Evolutionary conservation across 2,888 invertebrate species (phyloP), one percentile per base, ranked within the genome.

Genomic region (Ramazzottius varieornatus): DNA sequence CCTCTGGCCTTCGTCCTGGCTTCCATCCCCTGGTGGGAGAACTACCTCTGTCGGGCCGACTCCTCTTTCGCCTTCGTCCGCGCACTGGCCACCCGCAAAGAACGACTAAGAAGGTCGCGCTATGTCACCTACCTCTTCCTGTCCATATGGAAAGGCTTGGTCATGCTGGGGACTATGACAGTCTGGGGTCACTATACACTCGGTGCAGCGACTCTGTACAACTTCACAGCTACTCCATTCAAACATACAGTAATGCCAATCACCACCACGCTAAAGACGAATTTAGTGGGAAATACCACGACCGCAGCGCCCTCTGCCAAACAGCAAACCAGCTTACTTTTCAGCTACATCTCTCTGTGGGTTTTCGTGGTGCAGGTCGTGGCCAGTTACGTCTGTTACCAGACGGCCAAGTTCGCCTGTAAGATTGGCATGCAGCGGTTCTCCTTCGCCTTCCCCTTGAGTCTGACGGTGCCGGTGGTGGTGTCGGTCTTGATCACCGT

Each of bases 21-120:
- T 66, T 88, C 88, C 0, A 77, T 83, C 63, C 84, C 85, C 32
- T 89, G 87, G 86, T 88, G 88, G 88, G 84, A 85, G 73, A 88
- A 87, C 75, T 88, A 81, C 73, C 80, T 85, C 2, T 74, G 74
- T 54, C 71, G 72, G 65, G 69, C 71, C 46, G 68, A 72, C 32
- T 65, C 66, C 1, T 64, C 65, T 20, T 65, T 46, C 66, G n/a
- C 64, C 65, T 46, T 65, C 46, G 32, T 65, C 16, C 32, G 32
- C 13, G 63, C 20, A 8, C 4, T 46, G 13, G 46, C 46, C 32
- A 46, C 8, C 4, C 46, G 33, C 29, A 66, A 66, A 32, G 66
- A 66, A 16, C 2, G 32, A 2, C 46, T 66, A 2, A 2, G 66
- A 20, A 66, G 32, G 29, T 34, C 33, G 67, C 68, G 73, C 16